Evolutionary conservation across 2,888 invertebrate genomes (phyloP).

Genomic region (Ophioninae sp.): DNA sequence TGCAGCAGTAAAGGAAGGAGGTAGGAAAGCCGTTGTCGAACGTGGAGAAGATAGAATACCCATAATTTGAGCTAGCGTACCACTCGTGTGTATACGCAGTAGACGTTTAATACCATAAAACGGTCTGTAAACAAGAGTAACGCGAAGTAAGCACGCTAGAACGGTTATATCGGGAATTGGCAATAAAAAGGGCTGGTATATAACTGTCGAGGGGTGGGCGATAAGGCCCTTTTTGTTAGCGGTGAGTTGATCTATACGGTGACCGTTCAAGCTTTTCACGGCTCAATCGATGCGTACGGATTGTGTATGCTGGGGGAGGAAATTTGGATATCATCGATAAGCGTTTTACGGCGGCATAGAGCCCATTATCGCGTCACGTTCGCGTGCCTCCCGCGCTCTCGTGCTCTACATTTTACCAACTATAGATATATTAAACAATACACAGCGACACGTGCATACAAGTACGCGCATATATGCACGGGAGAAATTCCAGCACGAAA

Average conservation of each 20-base stretch:
- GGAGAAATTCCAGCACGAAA: constrained; percentile 53
- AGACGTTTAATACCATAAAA: constrained; percentile 33
- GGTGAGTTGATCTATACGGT: constrained; percentile 1
- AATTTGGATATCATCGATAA: constrained; percentile 62
- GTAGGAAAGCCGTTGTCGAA: neutral
- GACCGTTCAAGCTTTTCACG: constrained; percentile 41
- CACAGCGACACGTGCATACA: neutral
- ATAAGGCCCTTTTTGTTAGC: constrained; percentile 18
- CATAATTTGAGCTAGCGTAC: neutral
- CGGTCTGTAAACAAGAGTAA: constrained; percentile 46
- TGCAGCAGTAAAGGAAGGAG: neutral
- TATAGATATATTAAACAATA: neutral
- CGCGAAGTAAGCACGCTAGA: constrained; percentile 14
- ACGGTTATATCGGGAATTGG: constrained; percentile 6
- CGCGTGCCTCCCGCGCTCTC: constrained; percentile 32
- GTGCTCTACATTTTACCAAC: constrained; percentile 2
- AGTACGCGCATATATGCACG: neutral
- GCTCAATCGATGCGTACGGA: constrained; percentile 42
- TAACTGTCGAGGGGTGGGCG: neutral
- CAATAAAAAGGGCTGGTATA: constrained; percentile 37
- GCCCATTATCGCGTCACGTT: constrained; percentile 58
- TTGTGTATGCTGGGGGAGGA: constrained; percentile 40
- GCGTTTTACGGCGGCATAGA: constrained; percentile 49
- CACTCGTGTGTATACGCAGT: neutral
- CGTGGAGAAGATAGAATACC: neutral